phyloP scores from a whole-genome alignment of 1,140 invertebrate species.

The Drosophila mauritiana region DNA sequence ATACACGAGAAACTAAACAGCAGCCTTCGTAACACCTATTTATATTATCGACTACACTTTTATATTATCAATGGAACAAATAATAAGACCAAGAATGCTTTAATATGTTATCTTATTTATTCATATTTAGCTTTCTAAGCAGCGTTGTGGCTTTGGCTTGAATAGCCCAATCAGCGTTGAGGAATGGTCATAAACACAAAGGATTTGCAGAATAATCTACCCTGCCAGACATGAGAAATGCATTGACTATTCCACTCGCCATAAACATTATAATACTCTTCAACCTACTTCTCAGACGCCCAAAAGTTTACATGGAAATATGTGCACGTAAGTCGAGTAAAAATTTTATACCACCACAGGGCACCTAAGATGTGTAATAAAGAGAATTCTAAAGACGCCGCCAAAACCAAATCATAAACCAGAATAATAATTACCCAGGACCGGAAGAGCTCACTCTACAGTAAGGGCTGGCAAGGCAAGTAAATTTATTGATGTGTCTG shows the following conservation, averaged over 20 bases:
- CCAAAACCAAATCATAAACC: slow-evolving; percentile 73
- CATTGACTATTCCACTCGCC: slow-evolving; percentile 75
- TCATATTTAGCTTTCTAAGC: too few relatives aligned
- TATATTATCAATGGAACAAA: slow-evolving; percentile 7
- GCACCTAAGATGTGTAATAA: slow-evolving; percentile 73
- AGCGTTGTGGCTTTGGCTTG: background rate
- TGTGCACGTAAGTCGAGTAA: slow-evolving; percentile 57
- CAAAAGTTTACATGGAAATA: slow-evolving; percentile 22
- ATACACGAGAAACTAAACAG: background rate
- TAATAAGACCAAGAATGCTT: too few relatives aligned
- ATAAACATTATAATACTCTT: slow-evolving; percentile 63
- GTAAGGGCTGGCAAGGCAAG: slow-evolving; percentile 30
- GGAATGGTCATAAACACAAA: slow-evolving; percentile 30
- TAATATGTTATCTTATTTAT: too few relatives aligned
- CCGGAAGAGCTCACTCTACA: slow-evolving; percentile 53
- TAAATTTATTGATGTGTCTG: slow-evolving; percentile 77
- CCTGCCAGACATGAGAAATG: slow-evolving; percentile 58
- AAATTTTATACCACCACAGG: slow-evolving; percentile 63
- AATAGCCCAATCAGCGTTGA: slow-evolving; percentile 25
- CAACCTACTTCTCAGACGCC: slow-evolving; percentile 50
- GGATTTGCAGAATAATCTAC: slow-evolving; percentile 10
- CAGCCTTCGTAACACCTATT: slow-evolving; percentile 12
- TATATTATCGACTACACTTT: slow-evolving; percentile 41
- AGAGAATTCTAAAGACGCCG: slow-evolving; percentile 76
- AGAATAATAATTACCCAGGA: slow-evolving; percentile 80